Base-by-base conservation (phyloP, 2,888 invertebrate species). In the Morpho helenor region DNA sequence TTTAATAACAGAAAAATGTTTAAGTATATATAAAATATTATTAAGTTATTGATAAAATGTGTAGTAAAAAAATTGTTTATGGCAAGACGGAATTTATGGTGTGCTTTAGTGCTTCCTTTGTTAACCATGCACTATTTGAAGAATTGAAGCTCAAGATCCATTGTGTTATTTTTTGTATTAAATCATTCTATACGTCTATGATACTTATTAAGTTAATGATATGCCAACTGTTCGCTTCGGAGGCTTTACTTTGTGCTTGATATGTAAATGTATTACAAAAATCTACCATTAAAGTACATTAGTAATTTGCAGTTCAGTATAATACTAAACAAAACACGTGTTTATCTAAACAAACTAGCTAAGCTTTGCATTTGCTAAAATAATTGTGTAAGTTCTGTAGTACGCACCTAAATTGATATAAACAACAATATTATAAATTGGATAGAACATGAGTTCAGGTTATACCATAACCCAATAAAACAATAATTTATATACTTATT, bases 231-330 rank as follows among this genome's bases (percentile, higher is more conserved):
- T 76, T 75, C 79, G 82, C 79, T 72, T 59, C 60, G 49, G 60
- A 60, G 75, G 67, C 71, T 67, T 61, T 71, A 70, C 68, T 80
- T 85, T 82, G 80, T 84, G 87, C 84, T 83, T 88, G 88, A 88
- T 88, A 88, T 88, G 88, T 88, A 67, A 62, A 59, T 49, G 50
- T 61, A 61, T 59, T 58, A 59, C 56, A 59, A 59, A 59, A 62
- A 51, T 56, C 61, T 61, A 61, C 53, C 48, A 65, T 8, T 48
- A 42, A 56, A 45, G 45, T 49, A 54, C 59, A n/a, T 54, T 63
- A 65, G 53, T 57, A 59, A 60, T 55, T 63, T 61, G 65, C 61
- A 60, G 58, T 62, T 51, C 9, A 61, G 59, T 51, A 47, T 23
- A 56, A 56, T 60, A 16, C 16, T 16, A 16, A 60, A 61, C 63